These are phyloP conservation scores for Diachrysia chrysitis DNA, from an alignment of 2,888 invertebrate genomes.

Conservation along the genomic window DNA sequence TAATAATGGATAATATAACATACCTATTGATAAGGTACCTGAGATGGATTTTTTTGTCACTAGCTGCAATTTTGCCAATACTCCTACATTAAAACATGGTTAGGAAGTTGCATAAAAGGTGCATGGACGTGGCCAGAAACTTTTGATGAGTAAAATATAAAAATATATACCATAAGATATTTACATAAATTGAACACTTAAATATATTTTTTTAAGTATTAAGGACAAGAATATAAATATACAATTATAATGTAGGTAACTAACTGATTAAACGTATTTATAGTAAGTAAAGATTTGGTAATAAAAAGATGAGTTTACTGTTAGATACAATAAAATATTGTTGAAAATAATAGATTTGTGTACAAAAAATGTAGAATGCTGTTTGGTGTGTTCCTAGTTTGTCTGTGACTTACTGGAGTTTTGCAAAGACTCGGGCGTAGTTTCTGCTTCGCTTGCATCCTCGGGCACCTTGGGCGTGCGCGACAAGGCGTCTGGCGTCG, in stretches of 20 bases:
- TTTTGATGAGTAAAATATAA: slow-evolving; percentile 26
- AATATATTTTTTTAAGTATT: neutral
- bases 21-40: too few species aligned
- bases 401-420: slow-evolving; percentile 70
- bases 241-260: neutral
- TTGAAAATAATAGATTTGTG: slow-evolving; percentile 4
- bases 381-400: slow-evolving; percentile 35
- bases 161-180: slow-evolving; percentile 15
- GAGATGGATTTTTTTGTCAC: neutral
- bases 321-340: neutral
- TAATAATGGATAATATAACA: too few species aligned
- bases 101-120: slow-evolving; percentile 34
- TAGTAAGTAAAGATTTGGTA: neutral
- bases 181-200: slow-evolving; percentile 28
- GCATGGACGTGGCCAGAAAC: slow-evolving; percentile 60
- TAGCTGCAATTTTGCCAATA: slow-evolving; percentile 1
- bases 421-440: slow-evolving; percentile 66
- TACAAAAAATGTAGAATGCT: slow-evolving; percentile 12
- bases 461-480: slow-evolving; percentile 70
- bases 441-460: slow-evolving; percentile 60
- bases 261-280: neutral
- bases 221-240: neutral
- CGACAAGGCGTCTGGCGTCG: slow-evolving; percentile 70
- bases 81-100: slow-evolving; percentile 12
- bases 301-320: neutral